These are phyloP conservation scores for Hyles euphorbiae DNA, from an alignment of 1,140 invertebrate species.

Conservation along the genomic window DNA sequence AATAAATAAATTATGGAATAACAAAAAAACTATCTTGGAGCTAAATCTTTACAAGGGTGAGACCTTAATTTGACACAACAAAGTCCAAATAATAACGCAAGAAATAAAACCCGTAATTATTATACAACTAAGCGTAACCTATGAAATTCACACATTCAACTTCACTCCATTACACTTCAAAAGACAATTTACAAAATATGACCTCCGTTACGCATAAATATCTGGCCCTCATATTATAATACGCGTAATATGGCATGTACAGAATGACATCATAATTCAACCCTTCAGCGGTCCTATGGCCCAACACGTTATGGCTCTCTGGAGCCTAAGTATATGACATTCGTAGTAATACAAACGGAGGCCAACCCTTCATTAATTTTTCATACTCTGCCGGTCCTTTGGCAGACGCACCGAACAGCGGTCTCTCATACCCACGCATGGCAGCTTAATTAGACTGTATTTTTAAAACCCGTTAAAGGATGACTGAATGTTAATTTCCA, in stretches of 20 bases:
- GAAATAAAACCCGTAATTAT: no score
- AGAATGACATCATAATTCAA: slow-evolving; percentile 12
- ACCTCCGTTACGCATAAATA: no score
- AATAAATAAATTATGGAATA: no score
- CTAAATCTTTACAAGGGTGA: no score
- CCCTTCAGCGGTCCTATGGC: background rate
- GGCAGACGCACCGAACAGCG: background rate
- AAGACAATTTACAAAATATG: no score
- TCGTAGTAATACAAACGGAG: background rate
- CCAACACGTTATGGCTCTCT: background rate
- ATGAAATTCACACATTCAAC: no score
- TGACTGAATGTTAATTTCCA: no score
- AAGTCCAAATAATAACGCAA: no score
- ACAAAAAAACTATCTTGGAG: no score
- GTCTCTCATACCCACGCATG: background rate
- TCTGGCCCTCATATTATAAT: background rate
- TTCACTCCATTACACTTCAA: no score
- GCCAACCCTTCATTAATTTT: slow-evolving; percentile 8
- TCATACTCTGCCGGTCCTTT: slow-evolving; percentile 1
- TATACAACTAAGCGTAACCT: no score
- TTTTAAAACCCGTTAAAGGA: background rate
- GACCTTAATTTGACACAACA: no score
- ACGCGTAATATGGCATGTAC: background rate
- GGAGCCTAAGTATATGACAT: slow-evolving; percentile 3
- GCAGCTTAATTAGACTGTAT: background rate